Conservation (phyloP, 35 echinoderm and acorn worm species). For the Anneissia japonica region DNA sequence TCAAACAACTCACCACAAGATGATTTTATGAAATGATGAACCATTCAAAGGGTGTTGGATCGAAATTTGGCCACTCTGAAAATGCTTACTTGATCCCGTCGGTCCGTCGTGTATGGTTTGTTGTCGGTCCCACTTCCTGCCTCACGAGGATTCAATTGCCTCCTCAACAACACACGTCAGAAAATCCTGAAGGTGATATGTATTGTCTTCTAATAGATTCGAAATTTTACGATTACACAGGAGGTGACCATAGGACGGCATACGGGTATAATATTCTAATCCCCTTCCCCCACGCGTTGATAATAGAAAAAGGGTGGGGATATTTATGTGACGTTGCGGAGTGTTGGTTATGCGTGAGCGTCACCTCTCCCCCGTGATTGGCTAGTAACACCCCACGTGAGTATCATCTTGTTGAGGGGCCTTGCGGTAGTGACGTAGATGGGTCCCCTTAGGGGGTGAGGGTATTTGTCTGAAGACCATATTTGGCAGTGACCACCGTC, state of each 20-base stretch:
- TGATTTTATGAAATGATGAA: neutral
- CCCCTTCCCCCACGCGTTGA: conserved; percentile 4
- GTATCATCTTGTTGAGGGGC: conserved; percentile 2
- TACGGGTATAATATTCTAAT: neutral
- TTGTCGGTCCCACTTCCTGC: neutral
- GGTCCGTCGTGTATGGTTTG: neutral
- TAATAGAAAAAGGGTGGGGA: neutral
- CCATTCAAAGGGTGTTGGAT: neutral
- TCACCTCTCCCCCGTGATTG: conserved; percentile 16
- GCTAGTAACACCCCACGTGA: conserved; percentile 16
- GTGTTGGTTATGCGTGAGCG: conserved; percentile 4
- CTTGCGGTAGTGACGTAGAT: conserved; percentile 3
- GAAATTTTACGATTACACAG: neutral
- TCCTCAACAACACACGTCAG: neutral
- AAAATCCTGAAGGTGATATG: neutral
- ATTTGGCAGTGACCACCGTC: neutral
- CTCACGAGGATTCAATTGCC: neutral
- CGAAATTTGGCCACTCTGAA: neutral
- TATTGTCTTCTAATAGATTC: neutral
- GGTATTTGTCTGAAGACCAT: conserved; percentile 9
- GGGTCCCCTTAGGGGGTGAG: conserved; percentile 27
- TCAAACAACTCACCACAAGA: neutral
- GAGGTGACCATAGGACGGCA: neutral
- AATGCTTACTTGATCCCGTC: neutral
- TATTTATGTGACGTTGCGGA: neutral